phyloP scores from a whole-genome alignment of 1,140 invertebrate genomes.

The roundworm (Caenorhabditis elegans) region DNA sequence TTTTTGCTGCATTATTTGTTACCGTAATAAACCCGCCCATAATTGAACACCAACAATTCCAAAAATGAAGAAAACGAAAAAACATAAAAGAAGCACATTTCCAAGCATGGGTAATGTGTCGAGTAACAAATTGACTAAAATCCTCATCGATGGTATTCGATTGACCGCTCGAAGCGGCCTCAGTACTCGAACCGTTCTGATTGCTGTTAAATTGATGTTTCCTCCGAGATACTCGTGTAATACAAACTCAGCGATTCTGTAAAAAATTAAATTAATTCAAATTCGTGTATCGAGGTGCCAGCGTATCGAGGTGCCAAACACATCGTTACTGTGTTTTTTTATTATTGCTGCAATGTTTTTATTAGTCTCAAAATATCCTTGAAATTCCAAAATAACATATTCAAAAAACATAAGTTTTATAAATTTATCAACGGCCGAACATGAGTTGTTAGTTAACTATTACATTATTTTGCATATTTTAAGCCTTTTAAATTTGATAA shows the following conservation, averaged over 20 bases:
- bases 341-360: no score
- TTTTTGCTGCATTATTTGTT: no score
- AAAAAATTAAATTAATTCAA: constrained; percentile 65
- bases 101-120: constrained; percentile 98
- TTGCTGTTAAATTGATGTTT: constrained; percentile 95
- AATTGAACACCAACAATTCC: constrained; percentile 98
- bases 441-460: no score
- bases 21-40: constrained; percentile 84
- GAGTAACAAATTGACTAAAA: constrained; percentile 75
- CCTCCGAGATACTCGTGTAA: constrained; percentile 83
- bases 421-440: no score
- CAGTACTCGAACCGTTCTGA: constrained; percentile 92
- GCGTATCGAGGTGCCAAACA: no score
- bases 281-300: no score
- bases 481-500: no score
- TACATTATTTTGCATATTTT: no score
- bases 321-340: no score
- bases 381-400: no score
- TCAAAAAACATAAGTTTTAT: no score
- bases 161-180: constrained; percentile 95
- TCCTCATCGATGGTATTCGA: constrained; percentile 94
- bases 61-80: constrained; percentile 99
- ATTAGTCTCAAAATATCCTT: no score
- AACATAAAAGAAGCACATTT: constrained; percentile 94
- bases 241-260: constrained; percentile 87